Base-by-base conservation (phyloP, 2,888 invertebrate species). In the Orthosia gracilis region DNA sequence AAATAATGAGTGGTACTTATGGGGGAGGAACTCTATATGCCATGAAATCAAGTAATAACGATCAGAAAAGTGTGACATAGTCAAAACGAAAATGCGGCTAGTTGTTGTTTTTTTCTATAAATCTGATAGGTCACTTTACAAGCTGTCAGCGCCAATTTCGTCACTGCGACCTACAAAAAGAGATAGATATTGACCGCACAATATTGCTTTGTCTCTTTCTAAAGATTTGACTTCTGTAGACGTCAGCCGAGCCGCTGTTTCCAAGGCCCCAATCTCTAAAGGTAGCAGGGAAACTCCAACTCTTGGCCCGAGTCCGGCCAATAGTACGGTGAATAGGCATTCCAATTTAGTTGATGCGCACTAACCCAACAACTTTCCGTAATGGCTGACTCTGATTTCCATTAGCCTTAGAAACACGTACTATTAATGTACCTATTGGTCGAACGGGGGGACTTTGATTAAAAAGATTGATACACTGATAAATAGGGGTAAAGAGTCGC, bases 251-350 rank as follows among this genome's bases (percentile, higher is more conserved):
- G 0, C 17, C 55, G 62, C 69, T 11, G 26, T 12, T 62, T 78
- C 54, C 17, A 59, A 21, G 63, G 77, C 85, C 67, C 63, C 50
- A 71, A 73, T 65, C 26, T 64, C 62, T 52, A 83, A 76, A 72
- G 69, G 72, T 74, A 74, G n/a, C 47, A 49, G 26, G 54, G 58
- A 57, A 45, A 75, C 52, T 62, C 69, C 50, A 45, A 62, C 73
- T 78, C 73, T 74, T 70, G 72, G 68, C 78, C 68, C 13, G 21
- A 66, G 66, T 76, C 59, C 21, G 55, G 21, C 80, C 82, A 80
- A 81, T 89, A 78, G 76, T 78, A 85, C 85, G 82, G 82, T 85
- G 86, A 87, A 85, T 84, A 78, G 84, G 67, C 87, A 85, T 85
- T 86, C 85, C 88, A 89, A 89, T 89, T 86, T 88, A 80, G 80